These are phyloP conservation scores for Coracopsis vasa DNA, from an alignment of 2,113 vertebrate genomes.

Conservation along the genomic window DNA sequence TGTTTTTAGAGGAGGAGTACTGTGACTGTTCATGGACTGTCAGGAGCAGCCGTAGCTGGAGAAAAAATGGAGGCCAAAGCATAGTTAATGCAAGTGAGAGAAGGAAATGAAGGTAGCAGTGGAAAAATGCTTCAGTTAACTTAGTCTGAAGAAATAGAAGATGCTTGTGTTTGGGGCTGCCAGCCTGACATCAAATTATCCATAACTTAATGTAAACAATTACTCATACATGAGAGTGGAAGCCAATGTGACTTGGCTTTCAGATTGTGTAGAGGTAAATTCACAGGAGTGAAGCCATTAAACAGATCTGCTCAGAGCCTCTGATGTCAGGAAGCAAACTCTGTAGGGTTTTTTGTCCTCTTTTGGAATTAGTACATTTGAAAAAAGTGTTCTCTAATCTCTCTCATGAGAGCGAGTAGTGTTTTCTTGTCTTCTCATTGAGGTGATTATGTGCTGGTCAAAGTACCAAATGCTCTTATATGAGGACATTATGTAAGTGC, in stretches of 20 bases:
- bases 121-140: background rate
- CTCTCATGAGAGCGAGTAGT: background rate
- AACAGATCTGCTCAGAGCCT: background rate
- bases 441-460: background rate
- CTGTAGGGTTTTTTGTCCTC: background rate
- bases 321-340: background rate
- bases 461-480: background rate
- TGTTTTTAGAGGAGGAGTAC: background rate
- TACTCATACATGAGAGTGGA: background rate
- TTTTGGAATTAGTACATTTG: background rate
- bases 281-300: background rate
- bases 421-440: background rate
- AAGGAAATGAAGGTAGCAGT: background rate
- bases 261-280: background rate
- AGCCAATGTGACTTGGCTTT: background rate
- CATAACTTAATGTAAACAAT: background rate
- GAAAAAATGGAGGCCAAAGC: background rate
- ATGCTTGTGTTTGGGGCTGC: background rate
- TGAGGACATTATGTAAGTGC: background rate
- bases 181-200: background rate
- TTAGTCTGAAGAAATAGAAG: background rate
- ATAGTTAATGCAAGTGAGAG: background rate
- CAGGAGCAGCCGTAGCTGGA: rapidly evolving
- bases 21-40: background rate
- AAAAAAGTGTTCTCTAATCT: background rate